Base-by-base conservation (phyloP, 37 sponge, comb jelly and placozoan genomes). In the Crambe crambe region DNA sequence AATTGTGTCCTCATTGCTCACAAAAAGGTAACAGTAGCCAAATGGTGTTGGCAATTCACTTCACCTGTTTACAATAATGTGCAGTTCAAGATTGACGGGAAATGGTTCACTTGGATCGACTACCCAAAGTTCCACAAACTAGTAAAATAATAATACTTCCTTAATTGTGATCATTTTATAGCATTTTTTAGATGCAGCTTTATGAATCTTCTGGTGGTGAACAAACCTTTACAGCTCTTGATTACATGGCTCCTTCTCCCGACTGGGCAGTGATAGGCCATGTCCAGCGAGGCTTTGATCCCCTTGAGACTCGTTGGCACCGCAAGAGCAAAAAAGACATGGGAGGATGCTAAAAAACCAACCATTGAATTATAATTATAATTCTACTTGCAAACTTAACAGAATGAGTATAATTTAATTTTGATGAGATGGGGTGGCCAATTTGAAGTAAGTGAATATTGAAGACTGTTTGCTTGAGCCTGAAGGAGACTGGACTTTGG, bases 81-180 rank as follows among this genome's bases (percentile, higher is more conserved):
- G 18, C 70, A 97, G 92, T 94, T 97, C 73, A 80, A 83, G 40
- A 83, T 97, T 67, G 84, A 97, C 37, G 92, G 90, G 0, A 66
- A 39, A 32, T 97, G 97, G 97, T 83, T 86, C 82, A 97, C 97
- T 34, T 97, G 97, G 97, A 97, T 97, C 10, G 95, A 97, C 59
- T 97, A 94, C 83, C 58, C 66, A 64, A 94, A 85, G 43, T 97
- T 97, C 68, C 94, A 91, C 59, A 56, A 97, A 66, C 80, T 97
- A 81, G 95, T 97, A 70, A 68, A 92, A 43, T 9, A 17, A 30
- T 3, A 8, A 3, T 42, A 43, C 6, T 36, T 37, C 37, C 30
- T 4, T 10, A 10, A 68, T 10, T 6, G 5, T 68, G 8, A 15
- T 47, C 51, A 47, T 47, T 15, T 15, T 12, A 29, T 8, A 18